Base-by-base conservation (phyloP, 2,888 invertebrate genomes). In the Apodemia duryi region DNA sequence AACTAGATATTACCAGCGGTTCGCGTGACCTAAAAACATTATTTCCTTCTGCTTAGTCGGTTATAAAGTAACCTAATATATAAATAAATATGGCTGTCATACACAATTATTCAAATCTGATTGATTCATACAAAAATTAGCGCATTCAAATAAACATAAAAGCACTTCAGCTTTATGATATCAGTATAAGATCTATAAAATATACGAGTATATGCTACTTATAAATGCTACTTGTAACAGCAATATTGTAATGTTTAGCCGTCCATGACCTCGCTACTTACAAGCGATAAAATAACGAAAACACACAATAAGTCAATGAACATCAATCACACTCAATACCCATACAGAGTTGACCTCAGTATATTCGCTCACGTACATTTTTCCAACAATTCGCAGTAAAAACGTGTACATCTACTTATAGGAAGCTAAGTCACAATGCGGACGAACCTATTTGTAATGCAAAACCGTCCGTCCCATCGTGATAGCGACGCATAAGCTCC, bases 261-360 rank as follows among this genome's bases (percentile, higher is more conserved):
- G 1, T 49, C 49, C 49, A n/a, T 49, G 49, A 49, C 49, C 49
- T 49, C n/a, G 70, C 67, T 64, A 70, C 72, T 64, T 52, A 28
- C 46, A 10, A 64, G 52, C 38, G 64, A 63, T 64, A 46, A 54
- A 46, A 68, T 61, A 46, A 62, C 49, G 3, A 4, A 2, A 51
- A 51, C 6, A 51, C 49, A 51, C 49, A 51, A 60, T 60, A 60
- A 60, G 57, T 13, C 32, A 60, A 60, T 60, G 57, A 60, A 60
- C 57, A 60, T 35, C 57, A 51, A 51, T 51, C 49, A 51, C 35
- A 35, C 57, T 32, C 28, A 32, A 57, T 57, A 29, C 57, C 29
- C 57, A 35, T 35, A 60, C 57, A 35, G 13, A 32, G 32, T 60
- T 13, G 57, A 32, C 57, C 57, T 32, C 49, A 35, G 57, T 35